These are phyloP conservation scores for Trileptium ribeirensis DNA, from an alignment of 2,888 invertebrate genomes.

Conservation along the genomic window DNA sequence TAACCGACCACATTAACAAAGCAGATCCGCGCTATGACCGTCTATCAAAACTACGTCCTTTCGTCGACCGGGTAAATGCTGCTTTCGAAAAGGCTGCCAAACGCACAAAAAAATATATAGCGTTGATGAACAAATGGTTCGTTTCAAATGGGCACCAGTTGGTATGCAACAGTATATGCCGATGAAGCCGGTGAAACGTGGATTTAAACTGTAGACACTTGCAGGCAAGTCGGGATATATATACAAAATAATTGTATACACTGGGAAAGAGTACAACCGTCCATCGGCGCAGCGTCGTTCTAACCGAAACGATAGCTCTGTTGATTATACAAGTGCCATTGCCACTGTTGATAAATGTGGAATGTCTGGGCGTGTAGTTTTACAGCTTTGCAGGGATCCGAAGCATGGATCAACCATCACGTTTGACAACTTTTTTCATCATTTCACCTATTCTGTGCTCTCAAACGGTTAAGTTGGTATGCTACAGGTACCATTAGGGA, in stretches of 20 bases:
- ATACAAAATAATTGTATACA: neutral
- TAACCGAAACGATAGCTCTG: neutral
- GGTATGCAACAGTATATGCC: neutral
- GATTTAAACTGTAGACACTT: neutral
- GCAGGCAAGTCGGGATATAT: neutral
- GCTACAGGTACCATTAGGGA: neutral
- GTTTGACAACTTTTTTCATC: neutral
- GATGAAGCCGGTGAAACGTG: neutral
- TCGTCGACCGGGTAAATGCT: neutral
- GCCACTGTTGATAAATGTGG: neutral
- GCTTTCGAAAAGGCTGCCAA: neutral
- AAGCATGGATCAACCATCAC: neutral
- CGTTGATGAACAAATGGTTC: conserved; percentile 2
- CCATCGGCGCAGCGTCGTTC: neutral
- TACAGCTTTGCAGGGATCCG: neutral
- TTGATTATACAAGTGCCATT: neutral
- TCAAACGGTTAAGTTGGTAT: neutral
- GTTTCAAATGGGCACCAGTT: neutral
- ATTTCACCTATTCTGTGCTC: neutral
- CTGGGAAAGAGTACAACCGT: neutral
- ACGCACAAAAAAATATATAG: neutral
- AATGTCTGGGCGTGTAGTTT: neutral
- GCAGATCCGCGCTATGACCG: neutral
- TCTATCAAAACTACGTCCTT: neutral
- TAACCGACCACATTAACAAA: neutral